Conservation (phyloP, 2,888 invertebrate genomes). For the Periphyllus acericola region DNA sequence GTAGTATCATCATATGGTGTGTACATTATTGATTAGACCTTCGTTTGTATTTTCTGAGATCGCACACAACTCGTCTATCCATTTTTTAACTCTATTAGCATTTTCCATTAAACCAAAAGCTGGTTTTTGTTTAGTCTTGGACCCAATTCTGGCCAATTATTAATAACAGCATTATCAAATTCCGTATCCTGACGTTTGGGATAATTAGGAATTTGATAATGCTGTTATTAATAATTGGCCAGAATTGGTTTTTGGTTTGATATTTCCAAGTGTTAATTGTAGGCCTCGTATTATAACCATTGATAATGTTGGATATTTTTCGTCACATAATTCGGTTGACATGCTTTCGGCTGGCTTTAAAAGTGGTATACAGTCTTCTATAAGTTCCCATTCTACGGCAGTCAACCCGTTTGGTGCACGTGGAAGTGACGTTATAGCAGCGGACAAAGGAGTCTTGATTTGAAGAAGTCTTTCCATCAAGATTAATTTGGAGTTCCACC, state of each 20-base stretch:
- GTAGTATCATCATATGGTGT: too few relatives aligned
- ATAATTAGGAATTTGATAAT: too few relatives aligned
- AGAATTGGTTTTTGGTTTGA: too few relatives aligned
- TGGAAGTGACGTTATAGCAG: conserved; percentile 63
- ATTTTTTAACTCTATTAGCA: too few relatives aligned
- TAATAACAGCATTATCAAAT: neutral
- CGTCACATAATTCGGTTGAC: neutral
- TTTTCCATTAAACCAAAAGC: too few relatives aligned
- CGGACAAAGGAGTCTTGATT: conserved; percentile 62
- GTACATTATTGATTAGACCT: too few relatives aligned
- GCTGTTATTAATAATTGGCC: neutral
- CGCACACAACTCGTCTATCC: too few relatives aligned
- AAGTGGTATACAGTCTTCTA: conserved; percentile 58
- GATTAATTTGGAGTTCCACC: conserved; percentile 63
- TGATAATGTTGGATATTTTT: neutral
- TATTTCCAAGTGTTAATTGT: conserved; percentile 57
- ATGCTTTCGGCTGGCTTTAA: neutral
- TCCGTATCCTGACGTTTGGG: too few relatives aligned
- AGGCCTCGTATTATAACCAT: neutral
- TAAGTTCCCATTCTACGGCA: conserved; percentile 63
- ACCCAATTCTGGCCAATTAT: neutral
- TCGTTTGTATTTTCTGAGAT: too few relatives aligned
- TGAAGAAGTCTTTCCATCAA: too few relatives aligned
- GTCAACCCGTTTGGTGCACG: conserved; percentile 62
- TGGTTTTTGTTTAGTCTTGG: too few relatives aligned